These are phyloP conservation scores for Melanotaenia boesemani DNA, from an alignment of 2,797 vertebrate species.

Conservation along the genomic window DNA sequence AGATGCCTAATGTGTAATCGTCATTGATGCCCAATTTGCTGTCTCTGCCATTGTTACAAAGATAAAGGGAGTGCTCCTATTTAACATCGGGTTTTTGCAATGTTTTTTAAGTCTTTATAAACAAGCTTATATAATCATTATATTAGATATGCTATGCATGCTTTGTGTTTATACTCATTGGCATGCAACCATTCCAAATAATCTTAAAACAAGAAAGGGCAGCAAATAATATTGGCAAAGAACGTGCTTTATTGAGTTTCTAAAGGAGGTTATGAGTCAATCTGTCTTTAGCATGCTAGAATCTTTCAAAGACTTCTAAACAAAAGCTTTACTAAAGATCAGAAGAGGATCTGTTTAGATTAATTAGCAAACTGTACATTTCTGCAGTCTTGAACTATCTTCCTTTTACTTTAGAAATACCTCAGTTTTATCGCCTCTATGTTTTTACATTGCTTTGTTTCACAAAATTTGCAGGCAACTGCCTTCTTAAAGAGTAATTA, in stretches of 20 bases:
- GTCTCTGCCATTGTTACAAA: slow-evolving; percentile 44
- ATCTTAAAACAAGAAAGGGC: slow-evolving; percentile 2
- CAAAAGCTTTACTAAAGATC: not conserved
- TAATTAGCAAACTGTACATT: not conserved
- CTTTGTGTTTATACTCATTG: slow-evolving; percentile 28
- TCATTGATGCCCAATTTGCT: slow-evolving; percentile 61
- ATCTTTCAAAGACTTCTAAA: slow-evolving; percentile 9
- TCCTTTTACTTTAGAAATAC: not conserved
- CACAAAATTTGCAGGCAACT: not conserved
- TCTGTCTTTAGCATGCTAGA: slow-evolving; percentile 16
- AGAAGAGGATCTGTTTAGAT: not conserved
- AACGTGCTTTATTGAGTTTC: slow-evolving; percentile 10
- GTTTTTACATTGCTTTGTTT: not conserved
- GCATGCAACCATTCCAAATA: not conserved
- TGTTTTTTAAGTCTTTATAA: slow-evolving; percentile 27
- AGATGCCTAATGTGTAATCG: slow-evolving; percentile 63
- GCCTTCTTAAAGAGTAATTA: not conserved
- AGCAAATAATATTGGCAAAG: not conserved
- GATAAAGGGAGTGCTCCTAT: slow-evolving; percentile 35
- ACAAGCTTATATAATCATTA: slow-evolving; percentile 36
- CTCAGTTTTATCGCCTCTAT: not conserved
- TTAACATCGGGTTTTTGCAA: slow-evolving; percentile 24
- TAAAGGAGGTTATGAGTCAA: not conserved
- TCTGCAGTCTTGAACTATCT: not conserved
- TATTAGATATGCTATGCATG: not conserved